Evolutionary conservation across 2,113 vertebrate genomes (phyloP).

Genomic region (Gallinago paraguaiae): DNA sequence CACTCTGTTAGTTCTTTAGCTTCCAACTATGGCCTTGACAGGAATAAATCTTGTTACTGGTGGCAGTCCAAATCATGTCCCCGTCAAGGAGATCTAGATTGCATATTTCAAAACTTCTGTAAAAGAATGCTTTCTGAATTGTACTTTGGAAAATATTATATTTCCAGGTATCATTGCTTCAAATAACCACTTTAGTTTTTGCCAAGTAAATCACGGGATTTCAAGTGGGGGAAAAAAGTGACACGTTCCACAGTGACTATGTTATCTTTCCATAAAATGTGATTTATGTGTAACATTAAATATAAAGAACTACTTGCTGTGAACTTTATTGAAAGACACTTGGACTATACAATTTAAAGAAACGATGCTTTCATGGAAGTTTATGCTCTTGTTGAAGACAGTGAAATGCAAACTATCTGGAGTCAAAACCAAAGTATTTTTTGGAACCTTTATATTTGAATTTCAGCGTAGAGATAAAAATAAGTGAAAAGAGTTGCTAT

Average conservation of each 20-base stretch:
- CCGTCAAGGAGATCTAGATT: background rate
- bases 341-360: background rate
- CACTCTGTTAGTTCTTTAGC: accelerated
- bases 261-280: background rate
- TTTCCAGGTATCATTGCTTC: background rate
- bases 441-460: background rate
- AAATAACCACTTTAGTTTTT: background rate
- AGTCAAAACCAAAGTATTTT: background rate
- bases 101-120: background rate
- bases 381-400: background rate
- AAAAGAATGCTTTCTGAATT: background rate
- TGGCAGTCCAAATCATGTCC: background rate
- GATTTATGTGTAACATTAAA: background rate
- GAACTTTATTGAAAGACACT: background rate
- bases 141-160: background rate
- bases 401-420: background rate
- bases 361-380: background rate
- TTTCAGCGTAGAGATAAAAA: background rate
- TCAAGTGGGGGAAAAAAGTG: accelerated
- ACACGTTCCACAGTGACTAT: background rate
- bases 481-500: background rate
- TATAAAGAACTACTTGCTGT: background rate
- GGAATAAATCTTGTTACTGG: background rate
- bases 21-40: background rate
- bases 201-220: background rate